Conservation (phyloP, 1,140 invertebrate genomes). For the Triops cancriformis region DNA sequence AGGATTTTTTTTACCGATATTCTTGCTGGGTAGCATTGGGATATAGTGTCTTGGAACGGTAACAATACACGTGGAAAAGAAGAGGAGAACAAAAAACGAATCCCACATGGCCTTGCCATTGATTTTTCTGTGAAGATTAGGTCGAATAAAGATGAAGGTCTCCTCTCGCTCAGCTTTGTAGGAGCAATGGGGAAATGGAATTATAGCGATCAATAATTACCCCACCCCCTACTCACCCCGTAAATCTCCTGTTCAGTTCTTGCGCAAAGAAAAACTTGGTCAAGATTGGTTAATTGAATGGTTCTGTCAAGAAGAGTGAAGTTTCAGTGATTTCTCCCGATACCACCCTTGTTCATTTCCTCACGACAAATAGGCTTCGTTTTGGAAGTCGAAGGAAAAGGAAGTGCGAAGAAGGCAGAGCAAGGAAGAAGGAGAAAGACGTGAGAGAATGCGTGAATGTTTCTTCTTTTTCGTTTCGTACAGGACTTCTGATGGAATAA, state of each 20-base stretch:
- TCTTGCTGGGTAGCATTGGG: neutral
- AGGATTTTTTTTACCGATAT: neutral
- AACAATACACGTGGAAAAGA: no score
- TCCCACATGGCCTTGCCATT: neutral
- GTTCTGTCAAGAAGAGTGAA: neutral
- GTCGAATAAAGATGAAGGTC: neutral
- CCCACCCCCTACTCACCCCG: neutral
- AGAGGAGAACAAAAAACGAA: neutral
- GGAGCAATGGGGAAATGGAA: neutral
- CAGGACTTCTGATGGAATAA: neutral
- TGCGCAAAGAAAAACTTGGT: neutral
- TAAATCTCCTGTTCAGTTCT: neutral
- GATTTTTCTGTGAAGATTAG: conserved; percentile 4
- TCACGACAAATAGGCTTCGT: neutral
- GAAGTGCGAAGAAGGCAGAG: neutral
- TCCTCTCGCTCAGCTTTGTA: neutral
- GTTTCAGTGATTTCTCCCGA: neutral
- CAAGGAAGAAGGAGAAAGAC: neutral
- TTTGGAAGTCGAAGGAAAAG: neutral
- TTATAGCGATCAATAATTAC: neutral
- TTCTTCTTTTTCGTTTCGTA: no score
- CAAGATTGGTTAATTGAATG: no score
- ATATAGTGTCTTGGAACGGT: neutral
- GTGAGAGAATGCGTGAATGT: neutral
- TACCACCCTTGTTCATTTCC: neutral